These are phyloP conservation scores for Euzophera pinguis DNA, from an alignment of 2,888 invertebrate genomes.

Conservation along the genomic window DNA sequence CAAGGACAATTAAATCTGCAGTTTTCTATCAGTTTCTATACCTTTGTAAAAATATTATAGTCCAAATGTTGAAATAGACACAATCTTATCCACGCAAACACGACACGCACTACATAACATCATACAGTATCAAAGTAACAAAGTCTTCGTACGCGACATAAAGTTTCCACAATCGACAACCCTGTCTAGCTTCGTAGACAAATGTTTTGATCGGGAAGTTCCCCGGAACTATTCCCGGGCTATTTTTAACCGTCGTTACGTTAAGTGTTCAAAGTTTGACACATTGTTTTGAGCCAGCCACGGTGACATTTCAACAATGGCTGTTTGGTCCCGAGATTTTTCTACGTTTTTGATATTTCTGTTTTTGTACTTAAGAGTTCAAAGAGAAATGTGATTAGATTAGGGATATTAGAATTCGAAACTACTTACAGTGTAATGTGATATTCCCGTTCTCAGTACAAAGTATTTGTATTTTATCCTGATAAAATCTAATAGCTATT, in stretches of 20 bases:
- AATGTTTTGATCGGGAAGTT: conserved; percentile 10
- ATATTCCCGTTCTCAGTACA: no score
- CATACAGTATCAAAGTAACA: neutral
- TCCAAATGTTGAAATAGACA: neutral
- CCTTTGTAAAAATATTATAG: no score
- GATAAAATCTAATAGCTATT: no score
- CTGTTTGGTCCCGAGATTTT: conserved; percentile 4
- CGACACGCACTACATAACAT: neutral
- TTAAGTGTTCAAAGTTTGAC: conserved; percentile 11
- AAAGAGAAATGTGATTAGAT: no score
- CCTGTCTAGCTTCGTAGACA: conserved; percentile 4
- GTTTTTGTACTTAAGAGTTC: neutral
- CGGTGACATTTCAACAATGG: conserved; percentile 6
- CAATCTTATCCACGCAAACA: neutral
- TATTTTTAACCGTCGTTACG: conserved; percentile 11
- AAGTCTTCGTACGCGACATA: neutral
- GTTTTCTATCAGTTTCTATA: no score
- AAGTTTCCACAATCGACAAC: conserved; percentile 1
- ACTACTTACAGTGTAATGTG: no score
- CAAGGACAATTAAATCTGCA: no score
- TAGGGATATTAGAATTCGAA: no score
- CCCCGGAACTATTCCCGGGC: conserved; percentile 7
- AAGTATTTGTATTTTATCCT: no score
- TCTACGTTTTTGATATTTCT: neutral
- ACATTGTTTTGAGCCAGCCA: conserved; percentile 9